Percentiles rank a stretch among this genome's conserved stretches.
These are phyloP conservation scores for Polyommatus icarus DNA, from an alignment of 2,888 invertebrate species.

Conservation along the genomic window DNA sequence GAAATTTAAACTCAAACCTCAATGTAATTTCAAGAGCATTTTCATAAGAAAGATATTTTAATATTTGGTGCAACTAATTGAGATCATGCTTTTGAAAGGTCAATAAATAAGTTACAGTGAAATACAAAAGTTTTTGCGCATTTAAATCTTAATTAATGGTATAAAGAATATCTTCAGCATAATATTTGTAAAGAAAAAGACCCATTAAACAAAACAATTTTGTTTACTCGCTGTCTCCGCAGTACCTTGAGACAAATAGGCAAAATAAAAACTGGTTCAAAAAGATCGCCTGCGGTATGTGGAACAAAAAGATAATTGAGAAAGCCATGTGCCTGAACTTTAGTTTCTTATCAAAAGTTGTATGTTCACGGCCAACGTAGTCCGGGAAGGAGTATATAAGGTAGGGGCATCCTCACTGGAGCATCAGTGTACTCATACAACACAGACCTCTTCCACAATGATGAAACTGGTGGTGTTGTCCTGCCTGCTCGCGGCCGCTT, in stretches of 20 bases:
- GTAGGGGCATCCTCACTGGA: constrained; percentile 42
- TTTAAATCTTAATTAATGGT: no score
- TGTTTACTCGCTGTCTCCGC: background rate
- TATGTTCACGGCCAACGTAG: constrained; percentile 56
- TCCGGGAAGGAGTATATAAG: constrained; percentile 60
- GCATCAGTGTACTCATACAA: constrained; percentile 67
- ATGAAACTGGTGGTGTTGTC: constrained; percentile 82
- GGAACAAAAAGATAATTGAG: background rate
- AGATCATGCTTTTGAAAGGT: no score
- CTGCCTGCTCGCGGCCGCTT: constrained; percentile 80
- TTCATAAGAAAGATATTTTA: no score
- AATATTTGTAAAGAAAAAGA: background rate
- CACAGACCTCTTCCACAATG: constrained; percentile 75
- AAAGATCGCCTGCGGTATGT: constrained; percentile 21
- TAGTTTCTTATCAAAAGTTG: constrained; percentile 59
- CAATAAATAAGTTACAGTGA: no score
- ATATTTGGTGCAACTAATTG: no score
- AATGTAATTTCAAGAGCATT: no score
- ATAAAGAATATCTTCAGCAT: background rate
- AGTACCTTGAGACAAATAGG: background rate
- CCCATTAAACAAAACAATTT: background rate
- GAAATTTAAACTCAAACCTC: background rate
- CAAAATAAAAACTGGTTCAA: background rate
- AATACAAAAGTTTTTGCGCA: no score
- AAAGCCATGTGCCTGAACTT: constrained; percentile 41